Base-by-base conservation (phyloP, 1,140 invertebrate species). In the Drosophila truncata region DNA sequence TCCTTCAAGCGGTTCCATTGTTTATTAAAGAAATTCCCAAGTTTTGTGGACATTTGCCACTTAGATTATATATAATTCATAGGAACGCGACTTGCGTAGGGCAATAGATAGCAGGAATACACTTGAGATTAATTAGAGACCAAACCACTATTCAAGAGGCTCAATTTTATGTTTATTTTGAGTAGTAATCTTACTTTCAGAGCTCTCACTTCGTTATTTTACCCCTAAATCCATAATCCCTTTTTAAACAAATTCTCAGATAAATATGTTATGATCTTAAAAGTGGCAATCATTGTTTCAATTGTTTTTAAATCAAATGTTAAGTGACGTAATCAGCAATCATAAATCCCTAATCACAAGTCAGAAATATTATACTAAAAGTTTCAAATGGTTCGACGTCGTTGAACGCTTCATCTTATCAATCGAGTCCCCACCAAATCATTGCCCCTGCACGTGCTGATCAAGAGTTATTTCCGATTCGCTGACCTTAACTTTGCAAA, bases 391-490 rank as follows among this genome's bases (percentile, higher is more conserved):
- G 25, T 55, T 50, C 25, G 47, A 42, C 50, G 65, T 69, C 65
- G 61, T 33, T 66, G 44, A 41, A 66, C 61, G 25, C 16, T 25
- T 14, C 25, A 29, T 39, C 67, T 72, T 72, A 72, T 72, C 70
- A 72, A 42, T 37, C 18, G 25, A 58, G 29, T 25, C 31, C 11
- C 27, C 16, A 31, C 27, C 27, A 49, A 71, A 71, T 49, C 54
- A 72, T 50, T 59, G 54, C 44, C 44, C 44, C 29, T 66, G 42
- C 66, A 50, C 46, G 50, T 54, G 60, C 79, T 78, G 79, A 67
- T 78, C 67, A 62, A 27, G n/a, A 50, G 23, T 16, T 13, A 57
- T 25, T 50, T 39, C 42, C 58, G 18, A 47, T 77, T 31, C 47
- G 44, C 9, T 64, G 23, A 33, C 41, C 35, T 78, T 76, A 67